Base-by-base conservation (phyloP, 1,140 invertebrate genomes). In the Scylla paramamosain region DNA sequence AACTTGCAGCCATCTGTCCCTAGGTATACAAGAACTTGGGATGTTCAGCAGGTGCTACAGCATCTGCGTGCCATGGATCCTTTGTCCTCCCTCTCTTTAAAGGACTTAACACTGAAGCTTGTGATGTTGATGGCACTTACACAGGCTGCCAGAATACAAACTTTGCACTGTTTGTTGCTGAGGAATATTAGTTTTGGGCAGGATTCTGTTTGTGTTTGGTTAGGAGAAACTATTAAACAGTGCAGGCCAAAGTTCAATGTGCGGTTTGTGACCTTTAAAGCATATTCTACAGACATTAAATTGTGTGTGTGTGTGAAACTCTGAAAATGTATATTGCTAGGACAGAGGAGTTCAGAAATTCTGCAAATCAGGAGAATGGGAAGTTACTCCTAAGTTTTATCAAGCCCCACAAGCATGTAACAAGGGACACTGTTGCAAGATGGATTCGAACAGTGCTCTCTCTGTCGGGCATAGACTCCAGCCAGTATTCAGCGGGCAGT, bases 121-220 rank as follows among this genome's bases (percentile, higher is more conserved):
- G 86, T 88, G 2, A 88, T 88, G 86, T 88, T 88, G 16, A 29
- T 88, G 86, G 86, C 86, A n/a, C 29, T 88, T 88, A 88, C 86
- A 31, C 86, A 88, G 16, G 86, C 86, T 29, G 86, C 86, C 16
- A 3, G 86, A 16, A 32, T 88, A 14, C 86, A 88, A 88, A 88
- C 16, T 3, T 32, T 88, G 32, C 16, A 88, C 10, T 16, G 3
- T 2, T 88, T 88, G 32, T 20, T 88, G n/a, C 16, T 88, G 32
- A 88, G 86, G 32, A 2, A 88, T 88, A n/a, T 4, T 6, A n/a
- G 16, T n/a, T n/a, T 88, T 29, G 16, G 16, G n/a, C 3, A 88
- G 86, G 86, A 88, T 6, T 88, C 32, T 88, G 16, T 28, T 29
- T 88, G 4, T 3, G 32, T 88, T n/a, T 88, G 3, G 86, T 88